phyloP scores from a whole-genome alignment of 2,113 vertebrate species.

The Malurus cyaneus region DNA sequence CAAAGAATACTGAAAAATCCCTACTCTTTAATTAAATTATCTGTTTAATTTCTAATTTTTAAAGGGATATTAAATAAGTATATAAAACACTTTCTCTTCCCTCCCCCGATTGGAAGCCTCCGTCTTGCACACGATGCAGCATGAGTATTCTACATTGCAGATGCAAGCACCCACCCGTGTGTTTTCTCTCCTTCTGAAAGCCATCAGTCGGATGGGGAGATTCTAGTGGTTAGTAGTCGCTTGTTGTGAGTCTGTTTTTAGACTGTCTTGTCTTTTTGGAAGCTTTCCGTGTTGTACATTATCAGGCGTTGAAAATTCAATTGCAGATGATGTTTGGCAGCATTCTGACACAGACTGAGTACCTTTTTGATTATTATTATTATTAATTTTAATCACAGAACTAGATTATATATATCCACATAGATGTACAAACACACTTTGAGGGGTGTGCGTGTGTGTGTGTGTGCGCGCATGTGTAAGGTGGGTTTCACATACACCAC shows the following conservation, averaged over 20 bases:
- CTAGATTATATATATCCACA: conserved; percentile 60
- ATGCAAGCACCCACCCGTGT: conserved; percentile 45
- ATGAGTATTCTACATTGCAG: conserved; percentile 44
- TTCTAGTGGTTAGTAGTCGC: conserved; percentile 71
- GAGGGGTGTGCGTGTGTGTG: background rate
- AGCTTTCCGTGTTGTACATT: conserved; percentile 61
- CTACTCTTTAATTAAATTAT: conserved; percentile 85
- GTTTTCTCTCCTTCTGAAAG: conserved; percentile 46
- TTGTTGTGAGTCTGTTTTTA: conserved; percentile 59
- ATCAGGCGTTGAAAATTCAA: conserved; percentile 57
- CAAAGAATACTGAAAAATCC: conserved; percentile 85
- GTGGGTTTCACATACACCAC: conserved; percentile 48
- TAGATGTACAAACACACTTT: conserved; percentile 56
- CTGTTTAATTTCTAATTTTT: conserved; percentile 85
- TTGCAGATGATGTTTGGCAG: conserved; percentile 64
- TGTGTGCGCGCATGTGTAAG: background rate
- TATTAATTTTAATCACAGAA: conserved; percentile 66
- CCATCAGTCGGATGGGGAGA: conserved; percentile 45
- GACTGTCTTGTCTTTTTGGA: conserved; percentile 56
- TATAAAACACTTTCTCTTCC: conserved; percentile 82
- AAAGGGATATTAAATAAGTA: conserved; percentile 86
- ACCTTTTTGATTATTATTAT: conserved; percentile 59
- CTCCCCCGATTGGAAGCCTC: conserved; percentile 67
- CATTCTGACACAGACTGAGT: conserved; percentile 67
- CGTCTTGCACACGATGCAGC: conserved; percentile 52